phyloP scores from a whole-genome alignment of 2,888 invertebrate genomes.

The Chaitophorus viminalis region DNA sequence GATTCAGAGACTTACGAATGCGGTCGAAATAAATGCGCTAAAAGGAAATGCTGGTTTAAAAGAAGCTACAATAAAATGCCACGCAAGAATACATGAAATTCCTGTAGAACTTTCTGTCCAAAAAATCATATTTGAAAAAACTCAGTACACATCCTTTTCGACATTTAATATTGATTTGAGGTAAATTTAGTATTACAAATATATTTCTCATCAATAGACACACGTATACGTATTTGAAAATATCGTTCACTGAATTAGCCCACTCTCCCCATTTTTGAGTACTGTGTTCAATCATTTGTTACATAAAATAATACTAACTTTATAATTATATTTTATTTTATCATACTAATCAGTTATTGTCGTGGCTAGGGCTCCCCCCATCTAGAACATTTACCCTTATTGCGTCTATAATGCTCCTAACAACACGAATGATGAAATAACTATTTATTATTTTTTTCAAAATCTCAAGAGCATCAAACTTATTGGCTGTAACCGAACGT shows the following conservation, averaged over 20 bases:
- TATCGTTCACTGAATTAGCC: no score
- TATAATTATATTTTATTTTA: no score
- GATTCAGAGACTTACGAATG: not conserved
- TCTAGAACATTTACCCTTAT: no score
- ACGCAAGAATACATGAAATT: constrained; percentile 58
- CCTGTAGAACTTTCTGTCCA: constrained; percentile 64
- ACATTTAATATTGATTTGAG: constrained; percentile 41
- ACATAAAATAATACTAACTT: no score
- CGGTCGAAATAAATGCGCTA: not conserved
- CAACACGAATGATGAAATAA: not conserved
- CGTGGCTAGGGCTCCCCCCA: no score
- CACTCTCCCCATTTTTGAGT: no score
- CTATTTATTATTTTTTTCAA: not conserved
- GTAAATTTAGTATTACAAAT: not conserved
- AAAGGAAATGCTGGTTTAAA: not conserved
- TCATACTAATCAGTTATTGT: no score
- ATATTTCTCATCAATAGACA: no score
- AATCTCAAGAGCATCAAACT: constrained; percentile 41
- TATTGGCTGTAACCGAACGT: not conserved
- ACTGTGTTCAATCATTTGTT: no score
- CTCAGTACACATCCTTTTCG: constrained; percentile 63
- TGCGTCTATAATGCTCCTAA: no score
- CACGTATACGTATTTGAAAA: no score
- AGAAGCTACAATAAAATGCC: constrained; percentile 27
- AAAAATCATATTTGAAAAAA: constrained; percentile 63